These are phyloP conservation scores for Abramis brama DNA, from an alignment of 2,113 vertebrate species.

Conservation along the genomic window DNA sequence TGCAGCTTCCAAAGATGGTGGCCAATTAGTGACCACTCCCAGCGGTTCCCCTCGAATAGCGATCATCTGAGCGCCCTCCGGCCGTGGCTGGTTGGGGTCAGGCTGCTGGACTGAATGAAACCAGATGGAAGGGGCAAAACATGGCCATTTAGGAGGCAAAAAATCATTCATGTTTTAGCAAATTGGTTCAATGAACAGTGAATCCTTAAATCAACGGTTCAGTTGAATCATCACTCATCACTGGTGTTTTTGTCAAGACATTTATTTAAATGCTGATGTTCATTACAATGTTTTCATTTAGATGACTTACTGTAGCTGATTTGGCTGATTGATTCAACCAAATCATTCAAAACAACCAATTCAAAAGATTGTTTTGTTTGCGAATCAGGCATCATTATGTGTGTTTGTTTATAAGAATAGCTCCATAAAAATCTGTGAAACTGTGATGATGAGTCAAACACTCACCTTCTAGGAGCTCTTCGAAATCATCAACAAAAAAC, in stretches of 20 bases:
- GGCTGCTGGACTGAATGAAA: slow-evolving; percentile 90
- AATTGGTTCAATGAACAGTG: neutral
- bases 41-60: slow-evolving; percentile 92
- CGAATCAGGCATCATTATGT: neutral
- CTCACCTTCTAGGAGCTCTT: slow-evolving; percentile 95
- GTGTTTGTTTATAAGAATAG: neutral
- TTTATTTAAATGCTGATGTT: neutral
- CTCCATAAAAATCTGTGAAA: slow-evolving; percentile 1
- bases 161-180: neutral
- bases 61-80: slow-evolving; percentile 97
- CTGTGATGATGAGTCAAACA: neutral
- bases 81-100: slow-evolving; percentile 96
- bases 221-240: neutral
- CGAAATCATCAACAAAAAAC: slow-evolving; percentile 99
- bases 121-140: neutral
- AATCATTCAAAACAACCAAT: neutral
- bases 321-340: neutral
- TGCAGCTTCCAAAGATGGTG: slow-evolving; percentile 93
- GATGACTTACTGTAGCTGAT: neutral
- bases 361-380: neutral
- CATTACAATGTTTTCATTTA: too few species aligned
- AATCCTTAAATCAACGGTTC: neutral
- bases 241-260: neutral
- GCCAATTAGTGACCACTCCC: slow-evolving; percentile 98
- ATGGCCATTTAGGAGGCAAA: neutral